A percentile compares a stretch with the other conserved stretches of the same genome.
Conservation (phyloP, 2,797 vertebrate species). For the Morus bassanus region DNA sequence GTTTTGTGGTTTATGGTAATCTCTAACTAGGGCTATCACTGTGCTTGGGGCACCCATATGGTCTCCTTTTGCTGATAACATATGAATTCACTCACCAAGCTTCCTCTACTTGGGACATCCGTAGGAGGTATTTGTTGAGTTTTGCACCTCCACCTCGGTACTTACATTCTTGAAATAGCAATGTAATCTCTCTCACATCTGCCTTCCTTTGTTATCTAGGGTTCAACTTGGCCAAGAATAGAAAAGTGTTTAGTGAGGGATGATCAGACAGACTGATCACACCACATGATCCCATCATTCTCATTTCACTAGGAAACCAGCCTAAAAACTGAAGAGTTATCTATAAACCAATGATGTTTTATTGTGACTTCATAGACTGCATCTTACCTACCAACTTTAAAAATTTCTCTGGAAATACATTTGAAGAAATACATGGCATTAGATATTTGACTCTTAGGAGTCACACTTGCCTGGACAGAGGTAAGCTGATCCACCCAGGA, state of each 20-base stretch:
- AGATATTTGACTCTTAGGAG: not conserved
- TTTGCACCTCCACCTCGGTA: not conserved
- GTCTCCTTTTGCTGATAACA: not conserved
- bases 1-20: not conserved
- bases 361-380: not conserved
- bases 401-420: not conserved
- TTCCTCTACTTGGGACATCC: not conserved
- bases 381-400: not conserved
- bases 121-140: not conserved
- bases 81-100: not conserved
- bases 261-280: not conserved
- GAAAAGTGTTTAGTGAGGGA: not conserved
- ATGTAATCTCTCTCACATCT: not conserved
- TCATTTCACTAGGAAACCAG: not conserved
- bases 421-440: not conserved
- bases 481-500: not conserved
- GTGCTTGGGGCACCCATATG: not conserved
- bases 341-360: not conserved
- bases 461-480: not conserved
- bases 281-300: not conserved
- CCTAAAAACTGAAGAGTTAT: not conserved
- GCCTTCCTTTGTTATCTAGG: not conserved
- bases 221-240: not conserved
- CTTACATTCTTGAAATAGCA: not conserved
- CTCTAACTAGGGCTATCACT: not conserved